Evolutionary conservation across 37 sponge, comb jelly and placozoan genomes (phyloP).

Genomic region (Chondrosia reniformis): DNA sequence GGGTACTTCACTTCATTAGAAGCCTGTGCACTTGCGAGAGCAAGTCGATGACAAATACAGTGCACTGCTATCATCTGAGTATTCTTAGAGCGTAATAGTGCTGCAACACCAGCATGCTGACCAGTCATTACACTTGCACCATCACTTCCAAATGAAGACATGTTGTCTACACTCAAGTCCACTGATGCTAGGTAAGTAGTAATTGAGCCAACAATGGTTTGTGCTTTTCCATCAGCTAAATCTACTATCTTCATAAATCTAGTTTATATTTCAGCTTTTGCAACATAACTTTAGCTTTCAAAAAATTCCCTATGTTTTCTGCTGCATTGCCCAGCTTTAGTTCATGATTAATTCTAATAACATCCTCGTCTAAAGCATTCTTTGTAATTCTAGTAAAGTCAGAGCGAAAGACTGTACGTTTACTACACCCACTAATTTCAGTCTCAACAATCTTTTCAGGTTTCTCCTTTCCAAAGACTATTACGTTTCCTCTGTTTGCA

Average conservation of each 20-base stretch:
- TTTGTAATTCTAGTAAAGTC: too few species aligned
- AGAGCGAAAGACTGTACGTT: too few species aligned
- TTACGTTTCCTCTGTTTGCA: too few species aligned
- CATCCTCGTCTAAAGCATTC: too few species aligned
- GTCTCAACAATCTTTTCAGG: too few species aligned
- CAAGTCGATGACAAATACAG: slow-evolving; percentile 27
- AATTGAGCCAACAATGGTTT: slow-evolving; percentile 32
- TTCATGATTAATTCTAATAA: too few species aligned
- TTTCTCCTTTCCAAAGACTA: too few species aligned
- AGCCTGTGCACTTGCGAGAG: slow-evolving; percentile 24
- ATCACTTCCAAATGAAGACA: slow-evolving; percentile 34
- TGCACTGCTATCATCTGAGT: slow-evolving; percentile 4
- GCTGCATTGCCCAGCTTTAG: too few species aligned
- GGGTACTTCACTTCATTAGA: slow-evolving; percentile 9
- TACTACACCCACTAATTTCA: too few species aligned
- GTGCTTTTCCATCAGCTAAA: slow-evolving; percentile 37
- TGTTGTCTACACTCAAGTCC: neutral
- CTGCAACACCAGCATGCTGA: slow-evolving; percentile 8
- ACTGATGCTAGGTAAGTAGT: neutral
- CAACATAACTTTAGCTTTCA: too few species aligned
- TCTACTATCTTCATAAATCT: slow-evolving; percentile 29
- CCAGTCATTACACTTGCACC: slow-evolving; percentile 40
- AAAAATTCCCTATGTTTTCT: too few species aligned
- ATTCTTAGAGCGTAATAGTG: neutral
- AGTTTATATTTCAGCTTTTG: slow-evolving; percentile 18